Evolutionary conservation across 2,888 invertebrate species (phyloP), one percentile per base, ranked within the genome.

Genomic region (Erannis defoliaria): DNA sequence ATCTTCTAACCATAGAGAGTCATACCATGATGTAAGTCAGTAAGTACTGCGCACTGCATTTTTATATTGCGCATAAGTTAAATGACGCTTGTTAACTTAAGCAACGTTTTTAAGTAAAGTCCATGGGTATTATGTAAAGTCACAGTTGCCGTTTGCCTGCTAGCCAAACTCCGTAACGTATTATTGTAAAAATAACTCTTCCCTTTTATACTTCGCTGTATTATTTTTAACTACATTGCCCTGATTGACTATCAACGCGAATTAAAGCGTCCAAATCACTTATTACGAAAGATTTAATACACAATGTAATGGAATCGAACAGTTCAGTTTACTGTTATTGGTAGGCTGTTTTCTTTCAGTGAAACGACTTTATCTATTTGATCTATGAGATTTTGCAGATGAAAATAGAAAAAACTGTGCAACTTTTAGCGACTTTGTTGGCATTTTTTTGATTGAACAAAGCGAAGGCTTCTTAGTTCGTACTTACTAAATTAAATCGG

Each of bases 271-370:
- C 64, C 70, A 66, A 68, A 73, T 66, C 64, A 59, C 53, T 57
- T 48, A 64, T 81, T 84, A 73, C 74, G 78, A 75, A 84, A 85
- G 70, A 70, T 71, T 72, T 72, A 64, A 66, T 61, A 62, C 63
- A 46, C 38, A 60, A 56, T 63, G 54, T 81, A 77, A 81, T 81
- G 73, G 72, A 80, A 69, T 69, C 12, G 43, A 70, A 70, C 67
- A 69, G 72, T 66, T 76, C 64, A 62, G 58, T 55, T 57, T 56
- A 51, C 51, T 55, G 45, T 66, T 70, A 72, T 71, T 62, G 66
- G 75, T 62, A 67, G 68, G 67, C 78, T 84, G 85, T 77, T 84
- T 83, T 77, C 70, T 82, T 75, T 85, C 82, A 82, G 70, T 68
- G 62, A 74, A 70, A 71, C 49, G 66, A 66, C 49, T 56, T n/a